Evolutionary conservation across 2,797 vertebrate genomes (phyloP).

Genomic region (Lophotriccus pileatus): DNA sequence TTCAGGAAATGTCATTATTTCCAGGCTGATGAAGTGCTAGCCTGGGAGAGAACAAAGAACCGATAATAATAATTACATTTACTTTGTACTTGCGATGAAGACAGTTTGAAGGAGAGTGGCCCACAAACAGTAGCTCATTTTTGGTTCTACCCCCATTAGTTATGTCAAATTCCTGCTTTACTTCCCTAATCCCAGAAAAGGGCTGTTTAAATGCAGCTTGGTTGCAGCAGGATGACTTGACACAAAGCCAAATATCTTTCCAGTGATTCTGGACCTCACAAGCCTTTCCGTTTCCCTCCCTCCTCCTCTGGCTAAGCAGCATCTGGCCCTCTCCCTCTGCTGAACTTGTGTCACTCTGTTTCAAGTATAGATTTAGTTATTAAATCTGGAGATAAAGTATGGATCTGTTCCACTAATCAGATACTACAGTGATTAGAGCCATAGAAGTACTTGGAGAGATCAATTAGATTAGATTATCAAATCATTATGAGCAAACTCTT

Average conservation of each 20-base stretch:
- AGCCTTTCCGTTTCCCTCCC: neutral
- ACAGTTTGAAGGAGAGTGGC: neutral
- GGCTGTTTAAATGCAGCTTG: neutral
- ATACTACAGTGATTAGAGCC: conserved; percentile 57
- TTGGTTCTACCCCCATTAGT: neutral
- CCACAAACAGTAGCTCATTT: neutral
- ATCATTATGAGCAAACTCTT: conserved; percentile 48
- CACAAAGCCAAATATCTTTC: neutral
- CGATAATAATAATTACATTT: conserved; percentile 1
- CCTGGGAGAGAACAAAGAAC: conserved; percentile 30
- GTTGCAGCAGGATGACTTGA: neutral
- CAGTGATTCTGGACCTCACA: neutral
- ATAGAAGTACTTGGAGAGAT: conserved; percentile 48
- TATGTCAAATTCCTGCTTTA: neutral
- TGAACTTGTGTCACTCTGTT: conserved; percentile 50
- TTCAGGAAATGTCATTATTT: conserved; percentile 43
- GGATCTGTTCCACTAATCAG: conserved; percentile 60
- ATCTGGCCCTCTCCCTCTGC: conserved; percentile 12
- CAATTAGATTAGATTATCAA: conserved; percentile 67
- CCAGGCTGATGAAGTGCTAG: conserved; percentile 28
- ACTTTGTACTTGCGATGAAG: neutral
- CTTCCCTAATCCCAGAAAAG: neutral
- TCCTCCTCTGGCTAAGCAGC: neutral
- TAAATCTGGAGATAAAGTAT: conserved; percentile 66
- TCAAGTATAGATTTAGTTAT: conserved; percentile 67